phyloP scores from a whole-genome alignment of 2,888 invertebrate species.

The Drosophila affinis region DNA sequence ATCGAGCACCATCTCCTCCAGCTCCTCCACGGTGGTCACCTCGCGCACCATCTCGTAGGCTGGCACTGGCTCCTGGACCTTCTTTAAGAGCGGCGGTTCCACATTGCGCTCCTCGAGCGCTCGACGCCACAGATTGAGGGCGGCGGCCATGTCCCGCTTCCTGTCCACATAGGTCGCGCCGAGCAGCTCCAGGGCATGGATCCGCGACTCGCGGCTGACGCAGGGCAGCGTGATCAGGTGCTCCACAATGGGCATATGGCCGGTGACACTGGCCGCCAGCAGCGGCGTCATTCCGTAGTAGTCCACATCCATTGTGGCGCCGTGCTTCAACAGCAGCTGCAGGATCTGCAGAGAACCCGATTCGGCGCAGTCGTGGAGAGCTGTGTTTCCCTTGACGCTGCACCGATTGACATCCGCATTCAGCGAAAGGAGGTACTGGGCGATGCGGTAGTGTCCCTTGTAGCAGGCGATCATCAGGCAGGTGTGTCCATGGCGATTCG shows the following conservation, averaged over 20 bases:
- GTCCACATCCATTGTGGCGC: constrained; percentile 96
- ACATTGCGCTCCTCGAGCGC: constrained; percentile 93
- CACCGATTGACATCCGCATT: constrained; percentile 97
- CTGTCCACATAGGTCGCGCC: constrained; percentile 99
- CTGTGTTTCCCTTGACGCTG: constrained; percentile 95
- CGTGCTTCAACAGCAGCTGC: constrained; percentile 93
- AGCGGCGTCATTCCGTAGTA: constrained; percentile 98
- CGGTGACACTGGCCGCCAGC: constrained; percentile 95
- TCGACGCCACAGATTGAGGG: constrained; percentile 93
- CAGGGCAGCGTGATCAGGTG: constrained; percentile 91
- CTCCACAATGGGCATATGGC: constrained; percentile 96
- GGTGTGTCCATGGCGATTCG: constrained; percentile 97
- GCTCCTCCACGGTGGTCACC: constrained; percentile 89
- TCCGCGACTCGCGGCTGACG: constrained; percentile 90
- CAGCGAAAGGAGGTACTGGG: constrained; percentile 92
- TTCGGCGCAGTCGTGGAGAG: constrained; percentile 98
- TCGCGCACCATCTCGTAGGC: constrained; percentile 96
- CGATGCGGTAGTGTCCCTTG: constrained; percentile 96
- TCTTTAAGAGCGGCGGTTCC: constrained; percentile 89
- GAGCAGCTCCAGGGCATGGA: constrained; percentile 95
- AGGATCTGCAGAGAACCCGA: constrained; percentile 96
- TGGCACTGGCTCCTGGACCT: constrained; percentile 89
- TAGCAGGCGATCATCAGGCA: constrained; percentile 99
- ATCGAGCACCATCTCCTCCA: constrained; percentile 94
- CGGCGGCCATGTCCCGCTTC: constrained; percentile 95